These are phyloP conservation scores for Ifrita kowaldi DNA, from an alignment of 2,113 vertebrate species.

Conservation along the genomic window DNA sequence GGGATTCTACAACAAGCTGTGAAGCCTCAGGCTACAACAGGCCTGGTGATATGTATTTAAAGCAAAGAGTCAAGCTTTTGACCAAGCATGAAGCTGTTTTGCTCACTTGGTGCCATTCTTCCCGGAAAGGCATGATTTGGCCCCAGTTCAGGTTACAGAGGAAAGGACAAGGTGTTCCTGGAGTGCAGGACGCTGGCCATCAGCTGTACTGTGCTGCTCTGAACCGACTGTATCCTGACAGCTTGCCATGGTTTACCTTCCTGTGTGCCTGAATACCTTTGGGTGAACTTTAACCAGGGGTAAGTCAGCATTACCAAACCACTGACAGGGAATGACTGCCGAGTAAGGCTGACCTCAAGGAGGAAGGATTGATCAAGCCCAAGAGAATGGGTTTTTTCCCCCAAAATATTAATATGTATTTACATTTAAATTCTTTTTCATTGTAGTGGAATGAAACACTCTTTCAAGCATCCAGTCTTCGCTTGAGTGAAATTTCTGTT, in stretches of 20 bases:
- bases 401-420: neutral
- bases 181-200: neutral
- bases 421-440: neutral
- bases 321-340: neutral
- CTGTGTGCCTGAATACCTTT: neutral
- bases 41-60: neutral
- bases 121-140: neutral
- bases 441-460: neutral
- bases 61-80: neutral
- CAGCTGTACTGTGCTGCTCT: neutral
- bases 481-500: neutral
- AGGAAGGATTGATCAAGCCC: neutral
- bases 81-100: neutral
- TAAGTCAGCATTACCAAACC: neutral
- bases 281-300: neutral
- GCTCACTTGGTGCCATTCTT: neutral
- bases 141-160: neutral
- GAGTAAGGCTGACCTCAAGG: neutral
- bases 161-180: constrained; percentile 7
- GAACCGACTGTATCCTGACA: neutral
- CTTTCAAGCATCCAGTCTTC: neutral
- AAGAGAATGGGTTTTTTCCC: neutral
- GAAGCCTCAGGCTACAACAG: neutral
- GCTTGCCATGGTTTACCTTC: neutral
- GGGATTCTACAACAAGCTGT: neutral